Conservation (phyloP, 2,797 vertebrate species). For the Sebastolobus alascanus region DNA sequence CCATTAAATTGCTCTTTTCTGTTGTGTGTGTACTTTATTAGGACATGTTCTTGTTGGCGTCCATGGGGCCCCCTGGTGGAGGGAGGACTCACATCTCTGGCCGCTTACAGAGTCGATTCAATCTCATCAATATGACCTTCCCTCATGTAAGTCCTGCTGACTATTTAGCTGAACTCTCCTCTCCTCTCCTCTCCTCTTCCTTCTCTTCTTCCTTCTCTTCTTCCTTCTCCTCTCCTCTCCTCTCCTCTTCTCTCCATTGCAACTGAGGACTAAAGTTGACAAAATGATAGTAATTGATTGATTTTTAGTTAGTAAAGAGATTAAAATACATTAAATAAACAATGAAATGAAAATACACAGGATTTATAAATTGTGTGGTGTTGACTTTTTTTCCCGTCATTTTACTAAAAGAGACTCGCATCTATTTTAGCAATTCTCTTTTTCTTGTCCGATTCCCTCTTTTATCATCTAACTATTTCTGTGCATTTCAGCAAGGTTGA, state of each 20-base stretch:
- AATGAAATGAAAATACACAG: neutral
- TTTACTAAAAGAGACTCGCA: neutral
- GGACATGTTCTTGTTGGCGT: slow-evolving; percentile 91
- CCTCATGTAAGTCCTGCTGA: slow-evolving; percentile 85
- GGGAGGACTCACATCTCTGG: slow-evolving; percentile 89
- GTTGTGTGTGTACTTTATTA: slow-evolving; percentile 53
- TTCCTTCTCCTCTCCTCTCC: no score
- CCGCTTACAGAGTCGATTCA: slow-evolving; percentile 91
- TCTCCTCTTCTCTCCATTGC: neutral
- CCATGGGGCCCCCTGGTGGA: slow-evolving; percentile 93
- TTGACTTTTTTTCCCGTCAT: neutral
- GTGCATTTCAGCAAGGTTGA: neutral
- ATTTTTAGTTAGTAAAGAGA: no score
- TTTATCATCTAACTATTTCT: neutral
- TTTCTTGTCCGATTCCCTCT: neutral
- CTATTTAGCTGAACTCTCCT: neutral
- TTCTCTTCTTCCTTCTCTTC: no score
- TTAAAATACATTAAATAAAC: no score
- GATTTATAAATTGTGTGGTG: neutral
- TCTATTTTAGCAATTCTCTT: neutral
- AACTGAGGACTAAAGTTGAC: no score
- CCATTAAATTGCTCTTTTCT: neutral
- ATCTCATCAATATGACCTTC: slow-evolving; percentile 93
- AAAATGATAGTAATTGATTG: no score
- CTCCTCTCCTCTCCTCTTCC: neutral